Evolutionary conservation across 64 coral and sea anemone species (phyloP).

Genomic region (Stichodactyla mertensii): DNA sequence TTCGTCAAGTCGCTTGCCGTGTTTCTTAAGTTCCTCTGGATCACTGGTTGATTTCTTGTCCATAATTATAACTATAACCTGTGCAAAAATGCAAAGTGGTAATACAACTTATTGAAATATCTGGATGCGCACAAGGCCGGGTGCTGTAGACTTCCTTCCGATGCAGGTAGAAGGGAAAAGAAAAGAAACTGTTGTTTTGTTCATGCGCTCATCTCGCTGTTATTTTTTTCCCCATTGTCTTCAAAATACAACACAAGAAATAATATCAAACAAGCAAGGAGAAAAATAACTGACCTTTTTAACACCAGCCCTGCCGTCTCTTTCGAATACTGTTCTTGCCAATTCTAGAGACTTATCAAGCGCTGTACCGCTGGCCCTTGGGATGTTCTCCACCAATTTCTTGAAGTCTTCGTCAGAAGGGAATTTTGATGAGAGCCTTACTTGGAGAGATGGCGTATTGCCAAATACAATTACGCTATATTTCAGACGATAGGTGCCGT

Average conservation of each 20-base stretch:
- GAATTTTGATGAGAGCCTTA: constrained; percentile 15
- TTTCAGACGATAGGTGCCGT: constrained; percentile 34
- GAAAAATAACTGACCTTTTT: constrained; percentile 30
- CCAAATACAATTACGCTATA: constrained; percentile 55
- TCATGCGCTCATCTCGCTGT: too few species aligned
- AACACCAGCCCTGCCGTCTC: constrained; percentile 30
- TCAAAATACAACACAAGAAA: too few species aligned
- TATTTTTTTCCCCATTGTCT: too few species aligned
- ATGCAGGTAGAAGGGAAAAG: too few species aligned
- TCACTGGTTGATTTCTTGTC: constrained; percentile 73
- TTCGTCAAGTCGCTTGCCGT: constrained; percentile 50
- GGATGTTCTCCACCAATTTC: constrained; percentile 1
- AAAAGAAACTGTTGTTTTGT: too few species aligned
- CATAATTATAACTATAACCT: constrained; percentile 82
- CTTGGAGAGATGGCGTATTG: constrained; percentile 22
- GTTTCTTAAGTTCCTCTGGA: constrained; percentile 23
- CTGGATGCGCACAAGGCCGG: too few species aligned
- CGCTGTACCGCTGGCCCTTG: constrained; percentile 12
- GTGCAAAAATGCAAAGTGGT: not conserved
- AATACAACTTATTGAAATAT: not conserved
- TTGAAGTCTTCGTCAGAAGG: constrained; percentile 32
- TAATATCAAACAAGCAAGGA: not conserved
- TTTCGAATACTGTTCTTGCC: constrained; percentile 14
- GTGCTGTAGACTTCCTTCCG: too few species aligned
- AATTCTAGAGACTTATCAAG: constrained; percentile 24